These are phyloP conservation scores for Patella ulyssiponensis DNA, from an alignment of 2,888 invertebrate genomes.

Conservation along the genomic window DNA sequence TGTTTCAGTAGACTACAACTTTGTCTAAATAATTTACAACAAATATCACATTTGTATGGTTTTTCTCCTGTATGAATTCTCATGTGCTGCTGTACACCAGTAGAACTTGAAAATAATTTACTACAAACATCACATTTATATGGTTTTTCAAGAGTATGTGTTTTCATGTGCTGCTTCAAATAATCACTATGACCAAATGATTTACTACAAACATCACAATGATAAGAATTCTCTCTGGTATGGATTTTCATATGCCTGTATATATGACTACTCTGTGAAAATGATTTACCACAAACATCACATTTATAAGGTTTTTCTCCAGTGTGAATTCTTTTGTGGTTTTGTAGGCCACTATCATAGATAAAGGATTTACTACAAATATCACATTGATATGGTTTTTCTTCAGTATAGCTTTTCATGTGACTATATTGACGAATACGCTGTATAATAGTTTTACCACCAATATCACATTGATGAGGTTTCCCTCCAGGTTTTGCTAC, in stretches of 20 bases:
- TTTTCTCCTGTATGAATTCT: neutral
- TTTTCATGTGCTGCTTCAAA: slow-evolving; percentile 26
- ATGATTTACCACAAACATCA: slow-evolving; percentile 6
- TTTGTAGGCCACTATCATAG: neutral
- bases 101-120: slow-evolving; percentile 17
- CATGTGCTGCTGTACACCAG: neutral
- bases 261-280: neutral
- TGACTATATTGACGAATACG: neutral
- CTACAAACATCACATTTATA: slow-evolving; percentile 32
- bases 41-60: no score
- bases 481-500: neutral
- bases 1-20: no score
- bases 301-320: neutral
- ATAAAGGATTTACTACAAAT: neutral
- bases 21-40: no score
- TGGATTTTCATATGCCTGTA: slow-evolving; percentile 22
- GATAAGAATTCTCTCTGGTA: slow-evolving; percentile 10
- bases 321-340: neutral
- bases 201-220: slow-evolving; percentile 21
- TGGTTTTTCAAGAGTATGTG: slow-evolving; percentile 33
- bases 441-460: slow-evolving; percentile 17
- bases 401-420: neutral
- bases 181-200: slow-evolving; percentile 16
- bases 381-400: slow-evolving; percentile 2
- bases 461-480: slow-evolving; percentile 18